Conservation (phyloP, 2,113 vertebrate genomes). For the Collichthys lucidus region DNA sequence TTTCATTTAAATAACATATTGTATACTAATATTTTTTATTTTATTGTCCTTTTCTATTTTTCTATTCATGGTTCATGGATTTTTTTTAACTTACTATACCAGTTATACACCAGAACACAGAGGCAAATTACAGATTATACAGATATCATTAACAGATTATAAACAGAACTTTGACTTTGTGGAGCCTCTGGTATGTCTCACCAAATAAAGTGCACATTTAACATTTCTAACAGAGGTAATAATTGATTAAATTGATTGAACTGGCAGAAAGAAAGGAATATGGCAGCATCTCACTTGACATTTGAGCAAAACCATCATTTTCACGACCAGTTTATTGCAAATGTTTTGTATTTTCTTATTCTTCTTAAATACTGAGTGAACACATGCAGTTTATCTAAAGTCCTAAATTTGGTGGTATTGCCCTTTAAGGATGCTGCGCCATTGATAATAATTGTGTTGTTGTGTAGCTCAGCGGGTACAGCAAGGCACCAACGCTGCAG, state of each 20-base stretch:
- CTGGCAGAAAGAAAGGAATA: no score
- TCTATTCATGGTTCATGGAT: no score
- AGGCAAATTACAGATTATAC: no score
- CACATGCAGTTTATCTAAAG: background rate
- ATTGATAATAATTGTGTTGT: background rate
- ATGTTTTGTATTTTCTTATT: background rate
- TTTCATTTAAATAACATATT: no score
- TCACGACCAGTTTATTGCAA: background rate
- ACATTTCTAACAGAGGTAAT: background rate
- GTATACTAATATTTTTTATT: no score
- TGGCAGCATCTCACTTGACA: background rate
- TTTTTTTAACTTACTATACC: no score
- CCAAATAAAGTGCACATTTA: background rate
- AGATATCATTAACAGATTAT: no score
- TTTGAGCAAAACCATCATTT: background rate
- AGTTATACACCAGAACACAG: no score
- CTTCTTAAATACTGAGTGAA: background rate
- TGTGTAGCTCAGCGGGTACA: conserved; percentile 35
- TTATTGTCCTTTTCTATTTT: no score
- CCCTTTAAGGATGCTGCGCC: conserved; percentile 36
- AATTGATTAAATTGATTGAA: no score
- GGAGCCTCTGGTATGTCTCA: background rate
- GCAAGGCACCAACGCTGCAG: conserved; percentile 23
- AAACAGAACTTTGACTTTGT: no score
- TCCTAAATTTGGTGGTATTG: background rate